A percentile compares a stretch with the other conserved stretches of the same genome.
Evolutionary conservation across 2,797 vertebrate species (phyloP).

Genomic region (Smutsia gigantea): DNA sequence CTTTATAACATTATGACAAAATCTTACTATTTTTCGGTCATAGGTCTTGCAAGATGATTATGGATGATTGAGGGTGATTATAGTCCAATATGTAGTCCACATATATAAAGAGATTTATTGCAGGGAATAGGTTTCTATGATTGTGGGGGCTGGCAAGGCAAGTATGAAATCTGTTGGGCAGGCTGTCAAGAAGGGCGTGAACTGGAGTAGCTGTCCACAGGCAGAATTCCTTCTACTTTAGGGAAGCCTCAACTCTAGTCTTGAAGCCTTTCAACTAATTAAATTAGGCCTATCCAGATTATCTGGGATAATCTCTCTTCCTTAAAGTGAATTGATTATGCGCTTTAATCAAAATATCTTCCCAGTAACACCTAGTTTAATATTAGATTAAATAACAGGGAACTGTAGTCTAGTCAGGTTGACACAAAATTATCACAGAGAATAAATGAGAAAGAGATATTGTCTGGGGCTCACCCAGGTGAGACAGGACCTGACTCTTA

Average conservation of each 20-base stretch:
- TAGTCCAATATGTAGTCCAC: neutral
- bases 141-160: neutral
- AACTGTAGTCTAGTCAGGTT: neutral
- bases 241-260: neutral
- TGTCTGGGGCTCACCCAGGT: neutral
- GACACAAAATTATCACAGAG: neutral
- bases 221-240: neutral
- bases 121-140: neutral
- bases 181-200: neutral
- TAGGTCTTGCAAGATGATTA: neutral
- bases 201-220: neutral
- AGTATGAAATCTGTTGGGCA: neutral
- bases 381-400: neutral
- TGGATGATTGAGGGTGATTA: neutral
- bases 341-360: neutral
- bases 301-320: neutral
- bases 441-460: neutral
- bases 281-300: neutral
- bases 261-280: neutral
- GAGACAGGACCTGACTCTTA: neutral
- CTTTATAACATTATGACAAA: neutral
- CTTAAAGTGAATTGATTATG: neutral
- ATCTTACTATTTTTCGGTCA: neutral
- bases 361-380: neutral
- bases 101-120: neutral